Evolutionary conservation across 2,113 vertebrate genomes (phyloP), one percentile per base, ranked within the genome.

Genomic region (Furnarius figulus): DNA sequence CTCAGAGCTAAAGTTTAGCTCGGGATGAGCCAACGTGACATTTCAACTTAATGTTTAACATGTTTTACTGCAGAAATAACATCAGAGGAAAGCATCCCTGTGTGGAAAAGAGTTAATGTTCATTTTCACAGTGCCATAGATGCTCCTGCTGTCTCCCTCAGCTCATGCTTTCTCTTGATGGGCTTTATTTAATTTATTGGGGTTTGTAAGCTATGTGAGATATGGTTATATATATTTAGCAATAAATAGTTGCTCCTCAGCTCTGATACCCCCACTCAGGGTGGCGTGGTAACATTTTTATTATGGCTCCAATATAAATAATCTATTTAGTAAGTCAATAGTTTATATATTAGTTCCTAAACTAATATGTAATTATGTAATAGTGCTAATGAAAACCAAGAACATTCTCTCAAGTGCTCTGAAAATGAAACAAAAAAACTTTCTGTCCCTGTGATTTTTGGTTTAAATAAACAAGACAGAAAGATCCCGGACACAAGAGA

Each of bases 1-100:
- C 85, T 75, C 70, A 27, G n/a, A 93, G 90, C 92, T 95, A 37
- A 91, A 67, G 53, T 67, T 86, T 78, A 88, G 75, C 76, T 84
- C 61, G 33, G 72, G 5, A 52, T 40, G 56, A 93, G 76, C 88
- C 79, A 84, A 35, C 44, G 52, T 96, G 85, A 89, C 56, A 39
- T 84, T 68, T 81, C 68, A 86, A 95, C 65, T 93, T 92, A 44
- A 85, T 63, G 82, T 81, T 84, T 68, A 90, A 78, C 13, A 0
- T 53, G 67, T 61, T 92, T 76, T 53, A 47, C 72, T 68, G 70
- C 15, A 89, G 56, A 55, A 86, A 61, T 77, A 46, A 55, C 35
- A 1, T 31, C 58, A 5, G 3, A 40, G 40, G 18, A 31, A 67
- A 27, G 46, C 7, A 3, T 50, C 42, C n/a, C 16, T 76, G n/a